A percentile compares a stretch with the other conserved stretches of the same genome.
Evolutionary conservation across 2,888 invertebrate species (phyloP).

Genomic region (Melangyna quadrimaculata): DNA sequence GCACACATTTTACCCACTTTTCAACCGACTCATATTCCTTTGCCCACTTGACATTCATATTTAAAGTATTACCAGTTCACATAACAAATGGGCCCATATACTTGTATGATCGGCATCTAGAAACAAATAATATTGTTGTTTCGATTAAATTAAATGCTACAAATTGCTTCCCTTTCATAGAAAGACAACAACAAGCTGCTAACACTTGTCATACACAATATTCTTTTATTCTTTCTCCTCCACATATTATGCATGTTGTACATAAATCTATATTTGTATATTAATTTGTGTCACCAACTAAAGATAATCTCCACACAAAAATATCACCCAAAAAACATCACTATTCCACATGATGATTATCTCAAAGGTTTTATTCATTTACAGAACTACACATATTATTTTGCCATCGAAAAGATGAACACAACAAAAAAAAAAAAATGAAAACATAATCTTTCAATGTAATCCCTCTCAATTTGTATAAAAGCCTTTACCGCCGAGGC

Average conservation of each 20-base stretch:
- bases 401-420: slow-evolving; percentile 13
- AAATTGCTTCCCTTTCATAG: not conserved
- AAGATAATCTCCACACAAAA: slow-evolving; percentile 30
- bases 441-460: slow-evolving; percentile 45
- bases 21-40: too few species aligned
- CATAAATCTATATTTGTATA: not conserved
- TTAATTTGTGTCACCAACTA: slow-evolving; percentile 11
- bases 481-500: not conserved
- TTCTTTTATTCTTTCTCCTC: not conserved
- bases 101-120: not conserved
- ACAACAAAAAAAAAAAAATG: not conserved
- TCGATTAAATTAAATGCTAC: not conserved
- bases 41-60: too few species aligned
- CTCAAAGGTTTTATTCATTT: slow-evolving; percentile 6
- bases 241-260: too few species aligned
- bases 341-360: slow-evolving; percentile 13
- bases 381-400: slow-evolving; percentile 18
- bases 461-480: slow-evolving; percentile 57
- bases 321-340: slow-evolving; percentile 32
- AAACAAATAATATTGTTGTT: not conserved
- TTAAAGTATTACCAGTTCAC: too few species aligned
- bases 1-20: too few species aligned
- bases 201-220: not conserved
- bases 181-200: not conserved
- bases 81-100: not conserved